These are phyloP conservation scores for Notothenia coriiceps DNA, from an alignment of 2,113 vertebrate genomes.

Conservation along the genomic window DNA sequence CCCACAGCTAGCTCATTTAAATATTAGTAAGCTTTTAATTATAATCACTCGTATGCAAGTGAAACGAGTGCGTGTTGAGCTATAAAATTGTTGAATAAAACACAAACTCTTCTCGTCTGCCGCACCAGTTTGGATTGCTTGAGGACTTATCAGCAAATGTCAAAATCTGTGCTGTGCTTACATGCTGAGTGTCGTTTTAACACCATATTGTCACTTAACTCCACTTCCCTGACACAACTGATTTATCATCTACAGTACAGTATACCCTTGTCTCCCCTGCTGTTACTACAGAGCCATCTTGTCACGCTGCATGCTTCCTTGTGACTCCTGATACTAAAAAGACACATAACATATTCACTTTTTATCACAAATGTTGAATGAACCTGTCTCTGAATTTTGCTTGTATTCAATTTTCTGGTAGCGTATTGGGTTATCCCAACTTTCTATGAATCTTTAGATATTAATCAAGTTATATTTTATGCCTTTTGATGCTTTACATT, in stretches of 20 bases:
- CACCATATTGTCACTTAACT: background rate
- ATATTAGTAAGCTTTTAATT: background rate
- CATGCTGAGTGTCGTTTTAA: background rate
- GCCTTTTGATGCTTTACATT: conserved; percentile 17
- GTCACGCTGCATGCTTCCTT: conserved; percentile 2
- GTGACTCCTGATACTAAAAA: conserved; percentile 15
- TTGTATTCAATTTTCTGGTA: background rate
- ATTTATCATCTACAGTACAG: background rate
- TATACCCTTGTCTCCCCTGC: background rate
- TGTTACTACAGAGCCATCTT: background rate
- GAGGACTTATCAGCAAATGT: background rate
- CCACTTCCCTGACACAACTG: background rate
- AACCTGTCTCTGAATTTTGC: background rate
- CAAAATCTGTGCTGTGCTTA: background rate
- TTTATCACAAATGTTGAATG: background rate
- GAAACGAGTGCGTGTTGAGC: background rate
- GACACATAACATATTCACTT: conserved; percentile 1
- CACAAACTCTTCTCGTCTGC: background rate
- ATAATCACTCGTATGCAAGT: background rate
- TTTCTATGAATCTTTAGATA: background rate
- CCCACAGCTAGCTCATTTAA: conserved; percentile 18
- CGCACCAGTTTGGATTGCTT: background rate
- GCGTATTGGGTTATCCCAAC: background rate
- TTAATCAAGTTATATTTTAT: background rate
- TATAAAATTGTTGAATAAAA: background rate